phyloP scores from a whole-genome alignment of 37 sponge, comb jelly and placozoan genomes.

The Bolinopsis microptera region DNA sequence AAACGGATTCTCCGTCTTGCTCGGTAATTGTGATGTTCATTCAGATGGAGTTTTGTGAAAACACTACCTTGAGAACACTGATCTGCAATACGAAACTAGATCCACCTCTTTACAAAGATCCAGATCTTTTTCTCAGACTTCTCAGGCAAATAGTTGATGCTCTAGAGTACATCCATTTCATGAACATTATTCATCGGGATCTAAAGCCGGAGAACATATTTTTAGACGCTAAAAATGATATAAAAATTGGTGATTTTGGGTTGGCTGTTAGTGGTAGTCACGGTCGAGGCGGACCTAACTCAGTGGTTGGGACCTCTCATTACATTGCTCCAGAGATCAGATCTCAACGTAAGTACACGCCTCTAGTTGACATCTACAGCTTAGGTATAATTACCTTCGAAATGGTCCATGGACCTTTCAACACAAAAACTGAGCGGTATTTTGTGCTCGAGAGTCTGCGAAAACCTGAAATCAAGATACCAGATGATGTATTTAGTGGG shows the following conservation, averaged over 20 bases:
- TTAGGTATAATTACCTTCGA: slow-evolving; percentile 96
- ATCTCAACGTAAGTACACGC: not conserved
- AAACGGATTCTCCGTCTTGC: not conserved
- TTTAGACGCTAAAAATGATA: slow-evolving; percentile 82
- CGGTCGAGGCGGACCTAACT: not conserved
- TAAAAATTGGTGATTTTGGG: slow-evolving; percentile 99
- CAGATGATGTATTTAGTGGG: not conserved
- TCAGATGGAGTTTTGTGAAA: slow-evolving; percentile 99
- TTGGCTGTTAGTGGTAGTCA: slow-evolving; percentile 72
- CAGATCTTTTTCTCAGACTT: slow-evolving; percentile 74
- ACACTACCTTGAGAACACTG: slow-evolving; percentile 82
- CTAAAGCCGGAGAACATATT: slow-evolving; percentile 97
- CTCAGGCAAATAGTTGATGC: slow-evolving; percentile 94
- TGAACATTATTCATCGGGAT: slow-evolving; percentile 93
- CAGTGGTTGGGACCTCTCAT: slow-evolving; percentile 1
- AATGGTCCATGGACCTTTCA: slow-evolving; percentile 84
- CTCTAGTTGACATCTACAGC: slow-evolving; percentile 96
- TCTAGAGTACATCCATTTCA: slow-evolving; percentile 86
- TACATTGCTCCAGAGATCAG: slow-evolving; percentile 64
- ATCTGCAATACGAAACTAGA: slow-evolving; percentile 68
- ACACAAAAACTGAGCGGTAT: slow-evolving; percentile 78
- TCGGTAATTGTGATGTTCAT: slow-evolving; percentile 26
- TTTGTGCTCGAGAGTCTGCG: slow-evolving; percentile 69
- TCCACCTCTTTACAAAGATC: slow-evolving; percentile 69
- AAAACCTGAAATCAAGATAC: not conserved